These are phyloP conservation scores for Nymphalis urticae DNA, from an alignment of 2,888 invertebrate species.

Conservation along the genomic window DNA sequence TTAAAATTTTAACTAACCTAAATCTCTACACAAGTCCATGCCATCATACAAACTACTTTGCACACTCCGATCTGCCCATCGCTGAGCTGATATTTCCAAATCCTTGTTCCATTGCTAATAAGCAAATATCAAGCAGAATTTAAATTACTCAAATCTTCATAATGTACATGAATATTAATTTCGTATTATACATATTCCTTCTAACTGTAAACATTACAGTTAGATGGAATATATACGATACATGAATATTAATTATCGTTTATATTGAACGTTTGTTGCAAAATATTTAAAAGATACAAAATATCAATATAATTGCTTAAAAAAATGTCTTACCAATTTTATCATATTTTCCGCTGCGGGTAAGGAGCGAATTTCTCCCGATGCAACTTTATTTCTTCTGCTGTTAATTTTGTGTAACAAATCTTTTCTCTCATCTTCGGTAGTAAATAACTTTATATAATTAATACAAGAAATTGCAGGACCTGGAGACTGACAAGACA, in stretches of 20 bases:
- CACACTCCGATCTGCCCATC: slow-evolving; percentile 72
- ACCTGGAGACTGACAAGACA: slow-evolving; percentile 34
- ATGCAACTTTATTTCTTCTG: slow-evolving; percentile 68
- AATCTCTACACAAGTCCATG: slow-evolving; percentile 61
- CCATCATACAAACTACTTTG: slow-evolving; percentile 51
- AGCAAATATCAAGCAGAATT: neutral
- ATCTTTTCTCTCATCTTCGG: slow-evolving; percentile 52
- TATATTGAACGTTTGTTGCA: too few relatives aligned
- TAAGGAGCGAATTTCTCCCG: slow-evolving; percentile 65
- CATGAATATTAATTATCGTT: too few relatives aligned
- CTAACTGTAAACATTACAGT: too few relatives aligned
- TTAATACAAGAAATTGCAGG: slow-evolving; percentile 57
- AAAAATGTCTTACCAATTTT: slow-evolving; percentile 58
- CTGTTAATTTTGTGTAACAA: slow-evolving; percentile 68
- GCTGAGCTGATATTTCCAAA: slow-evolving; percentile 62
- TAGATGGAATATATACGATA: too few relatives aligned
- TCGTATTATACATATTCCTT: too few relatives aligned
- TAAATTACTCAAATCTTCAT: neutral
- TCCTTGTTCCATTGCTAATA: slow-evolving; percentile 64
- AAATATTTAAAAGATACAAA: too few relatives aligned
- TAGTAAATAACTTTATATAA: slow-evolving; percentile 57
- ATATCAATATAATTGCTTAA: neutral
- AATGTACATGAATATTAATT: neutral
- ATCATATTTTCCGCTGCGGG: slow-evolving; percentile 65
- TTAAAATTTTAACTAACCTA: slow-evolving; percentile 47